Evolutionary conservation across 2,113 vertebrate species (phyloP), one percentile per base, ranked within the genome.

Genomic region (Lampris megalopsis): DNA sequence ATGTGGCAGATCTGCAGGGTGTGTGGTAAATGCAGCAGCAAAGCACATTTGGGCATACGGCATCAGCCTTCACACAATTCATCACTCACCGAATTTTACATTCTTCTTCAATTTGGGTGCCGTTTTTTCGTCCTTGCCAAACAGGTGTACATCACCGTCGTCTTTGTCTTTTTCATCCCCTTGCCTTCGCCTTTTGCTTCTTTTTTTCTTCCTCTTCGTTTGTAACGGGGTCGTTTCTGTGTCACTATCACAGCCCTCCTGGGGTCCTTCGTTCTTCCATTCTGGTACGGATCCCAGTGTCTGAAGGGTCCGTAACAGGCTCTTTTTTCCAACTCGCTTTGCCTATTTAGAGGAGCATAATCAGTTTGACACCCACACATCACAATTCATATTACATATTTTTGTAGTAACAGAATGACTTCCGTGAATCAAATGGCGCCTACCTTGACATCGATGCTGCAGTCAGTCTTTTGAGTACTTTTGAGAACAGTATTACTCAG

Each of bases 221-320:
- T 38, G 71, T 9, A 71, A 24, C 3, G 85, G 11, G 43, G 53
- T 50, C 0, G 35, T n/a, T 9, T 90, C 90, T 1, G 60, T 24
- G 54, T 91, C 92, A 2, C 88, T 90, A 68, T 92, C 86, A 9
- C 83, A 85, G 65, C 50, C 73, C 45, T 73, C 72, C 36, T 61
- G 72, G 8, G 48, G 64, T 3, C 67, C 57, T 0, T 69, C 64
- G 4, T 6, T 83, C 45, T 70, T 91, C 93, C 93, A 94, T 6
- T 89, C 82, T 35, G 92, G 93, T 6, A 92, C 79, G 4, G 93
- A 88, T 2, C 92, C 92, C 38, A 95, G 79, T 0, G 90, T 88
- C 83, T 94, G 85, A 42, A 95, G 87, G 1, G 94, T 95, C 74
- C 87, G 84, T 89, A 93, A 62, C 43, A 95, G 89, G 50, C 93